phyloP scores from a whole-genome alignment of 1,140 invertebrate species.

The Nephila pilipes region DNA sequence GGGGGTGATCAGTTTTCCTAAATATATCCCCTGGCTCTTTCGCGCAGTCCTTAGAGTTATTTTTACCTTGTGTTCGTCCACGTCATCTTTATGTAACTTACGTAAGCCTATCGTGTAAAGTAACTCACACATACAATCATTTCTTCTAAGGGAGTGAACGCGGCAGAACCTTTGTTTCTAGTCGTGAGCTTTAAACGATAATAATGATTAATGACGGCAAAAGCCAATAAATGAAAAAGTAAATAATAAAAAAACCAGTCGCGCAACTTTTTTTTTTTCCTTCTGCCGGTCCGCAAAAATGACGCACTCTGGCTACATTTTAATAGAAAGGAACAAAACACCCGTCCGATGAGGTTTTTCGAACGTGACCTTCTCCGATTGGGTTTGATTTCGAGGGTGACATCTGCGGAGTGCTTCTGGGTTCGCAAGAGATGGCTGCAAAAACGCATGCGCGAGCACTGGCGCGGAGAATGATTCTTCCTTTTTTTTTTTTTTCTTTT shows the following conservation, averaged over 20 bases:
- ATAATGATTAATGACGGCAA: conserved; percentile 7
- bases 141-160: neutral
- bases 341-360: neutral
- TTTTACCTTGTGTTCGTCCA: too few species aligned
- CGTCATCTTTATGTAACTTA: neutral
- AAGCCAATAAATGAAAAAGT: neutral
- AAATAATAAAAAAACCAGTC: neutral
- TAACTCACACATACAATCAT: neutral
- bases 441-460: neutral
- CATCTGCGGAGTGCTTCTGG: neutral
- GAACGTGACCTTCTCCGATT: neutral
- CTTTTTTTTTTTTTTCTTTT: too few species aligned
- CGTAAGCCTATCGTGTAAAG: neutral
- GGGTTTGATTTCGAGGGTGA: conserved; percentile 9
- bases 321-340: conserved; percentile 35
- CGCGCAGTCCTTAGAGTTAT: too few species aligned
- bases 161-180: neutral
- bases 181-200: neutral
- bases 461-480: neutral
- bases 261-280: conserved; percentile 1
- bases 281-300: neutral
- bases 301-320: conserved; percentile 5
- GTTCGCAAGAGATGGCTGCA: neutral
- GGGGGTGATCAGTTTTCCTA: too few species aligned
- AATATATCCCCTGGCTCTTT: too few species aligned